phyloP scores from a whole-genome alignment of 2,797 vertebrate genomes.

The Masticophis lateralis region DNA sequence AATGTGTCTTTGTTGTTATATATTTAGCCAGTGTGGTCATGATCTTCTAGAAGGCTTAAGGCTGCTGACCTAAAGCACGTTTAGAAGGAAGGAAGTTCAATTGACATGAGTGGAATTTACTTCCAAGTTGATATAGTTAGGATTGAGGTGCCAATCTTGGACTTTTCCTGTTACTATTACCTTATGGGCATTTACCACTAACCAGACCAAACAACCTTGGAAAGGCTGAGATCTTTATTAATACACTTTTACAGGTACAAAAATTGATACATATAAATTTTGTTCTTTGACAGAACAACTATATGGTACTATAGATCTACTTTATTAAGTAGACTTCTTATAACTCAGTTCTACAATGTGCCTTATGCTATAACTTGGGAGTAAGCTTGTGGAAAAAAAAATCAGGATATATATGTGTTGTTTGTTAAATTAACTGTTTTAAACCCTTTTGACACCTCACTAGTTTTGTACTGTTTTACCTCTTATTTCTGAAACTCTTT shows the following conservation, averaged over 20 bases:
- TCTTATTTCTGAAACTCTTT: conserved; percentile 99
- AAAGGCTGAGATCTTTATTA: conserved; percentile 85
- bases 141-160: conserved; percentile 53
- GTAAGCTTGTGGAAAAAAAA: conserved; percentile 92
- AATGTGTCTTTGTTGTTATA: conserved; percentile 77
- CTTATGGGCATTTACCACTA: conserved; percentile 91
- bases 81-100: conserved; percentile 35
- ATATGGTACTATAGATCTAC: conserved; percentile 94
- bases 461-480: conserved; percentile 99
- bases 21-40: conserved; percentile 79
- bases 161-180: conserved; percentile 83
- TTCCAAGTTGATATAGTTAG: conserved; percentile 35
- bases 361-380: conserved; percentile 98
- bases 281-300: conserved; percentile 94
- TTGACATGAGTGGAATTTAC: conserved; percentile 30
- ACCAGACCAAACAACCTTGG: conserved; percentile 93
- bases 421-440: conserved; percentile 96
- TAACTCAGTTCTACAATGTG: conserved; percentile 99
- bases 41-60: conserved; percentile 77
- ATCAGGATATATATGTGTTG: conserved; percentile 99
- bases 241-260: conserved; percentile 85
- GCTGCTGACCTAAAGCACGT: conserved; percentile 47
- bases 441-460: conserved; percentile 98
- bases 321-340: conserved; percentile 90
- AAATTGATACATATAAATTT: conserved; percentile 88